These are phyloP conservation scores for Andrena minutula DNA, from an alignment of 2,888 invertebrate species.

Conservation along the genomic window DNA sequence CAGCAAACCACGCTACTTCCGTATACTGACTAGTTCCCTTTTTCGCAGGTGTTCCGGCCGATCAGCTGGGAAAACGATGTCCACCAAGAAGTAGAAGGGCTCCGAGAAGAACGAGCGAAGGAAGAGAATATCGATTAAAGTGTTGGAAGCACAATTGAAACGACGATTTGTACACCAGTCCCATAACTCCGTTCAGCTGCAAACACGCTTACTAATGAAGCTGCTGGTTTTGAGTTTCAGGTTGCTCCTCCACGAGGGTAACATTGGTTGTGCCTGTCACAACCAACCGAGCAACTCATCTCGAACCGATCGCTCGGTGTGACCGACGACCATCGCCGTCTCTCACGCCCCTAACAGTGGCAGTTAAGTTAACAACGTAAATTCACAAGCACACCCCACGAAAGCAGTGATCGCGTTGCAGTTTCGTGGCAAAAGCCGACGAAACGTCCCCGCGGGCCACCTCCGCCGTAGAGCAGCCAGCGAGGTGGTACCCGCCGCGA, in stretches of 20 bases:
- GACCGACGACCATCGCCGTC: neutral
- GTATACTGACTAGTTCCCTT: constrained; percentile 64
- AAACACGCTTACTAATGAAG: constrained; percentile 12
- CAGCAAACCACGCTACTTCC: constrained; percentile 34
- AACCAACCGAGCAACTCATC: neutral
- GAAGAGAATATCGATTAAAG: too few species aligned
- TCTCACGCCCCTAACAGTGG: neutral
- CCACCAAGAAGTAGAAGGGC: neutral
- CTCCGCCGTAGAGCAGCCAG: constrained; percentile 11
- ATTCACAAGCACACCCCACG: neutral
- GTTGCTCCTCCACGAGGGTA: neutral
- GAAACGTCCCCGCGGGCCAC: constrained; percentile 16
- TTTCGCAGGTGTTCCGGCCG: constrained; percentile 67
- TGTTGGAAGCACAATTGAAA: neutral
- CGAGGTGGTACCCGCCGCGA: constrained; percentile 16
- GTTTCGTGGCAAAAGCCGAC: neutral
- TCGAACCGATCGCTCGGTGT: neutral
- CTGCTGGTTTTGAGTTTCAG: constrained; percentile 31
- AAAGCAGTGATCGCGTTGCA: neutral
- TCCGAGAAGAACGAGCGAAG: too few species aligned
- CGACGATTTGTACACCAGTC: neutral
- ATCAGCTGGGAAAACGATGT: neutral
- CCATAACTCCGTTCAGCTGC: too few species aligned
- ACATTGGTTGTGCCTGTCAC: too few species aligned
- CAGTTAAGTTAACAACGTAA: constrained; percentile 3